These are phyloP conservation scores for Agapornis canus DNA, from an alignment of 2,797 vertebrate genomes.

Conservation along the genomic window DNA sequence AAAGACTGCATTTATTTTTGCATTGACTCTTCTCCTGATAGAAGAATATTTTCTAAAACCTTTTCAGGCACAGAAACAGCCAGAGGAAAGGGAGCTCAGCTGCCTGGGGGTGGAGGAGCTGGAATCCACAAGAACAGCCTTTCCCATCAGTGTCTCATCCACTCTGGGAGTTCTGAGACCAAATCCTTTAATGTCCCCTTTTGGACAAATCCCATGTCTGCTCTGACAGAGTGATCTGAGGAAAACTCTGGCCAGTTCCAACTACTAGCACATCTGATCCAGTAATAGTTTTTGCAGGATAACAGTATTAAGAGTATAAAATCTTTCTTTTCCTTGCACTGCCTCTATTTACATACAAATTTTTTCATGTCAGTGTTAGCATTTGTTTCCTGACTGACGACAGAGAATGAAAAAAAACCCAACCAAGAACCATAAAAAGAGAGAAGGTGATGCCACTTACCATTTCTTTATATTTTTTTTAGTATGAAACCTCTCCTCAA, in stretches of 20 bases:
- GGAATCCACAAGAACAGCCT: background rate
- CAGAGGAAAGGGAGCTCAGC: background rate
- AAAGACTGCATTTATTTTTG: background rate
- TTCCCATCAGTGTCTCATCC: background rate
- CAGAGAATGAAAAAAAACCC: rapidly evolving
- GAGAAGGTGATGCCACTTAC: background rate
- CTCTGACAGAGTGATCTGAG: background rate
- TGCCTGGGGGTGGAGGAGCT: background rate
- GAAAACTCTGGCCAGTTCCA: background rate
- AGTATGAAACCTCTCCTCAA: background rate
- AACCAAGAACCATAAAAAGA: background rate
- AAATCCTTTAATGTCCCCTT: background rate
- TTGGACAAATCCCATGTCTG: background rate
- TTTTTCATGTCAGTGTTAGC: background rate
- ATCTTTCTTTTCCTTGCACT: background rate
- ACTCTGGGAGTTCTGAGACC: background rate
- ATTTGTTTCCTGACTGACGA: background rate
- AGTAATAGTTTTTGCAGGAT: background rate
- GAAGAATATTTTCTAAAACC: background rate
- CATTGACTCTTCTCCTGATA: background rate
- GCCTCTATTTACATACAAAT: background rate
- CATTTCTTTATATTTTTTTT: background rate
- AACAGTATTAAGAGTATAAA: background rate
- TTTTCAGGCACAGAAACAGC: background rate
- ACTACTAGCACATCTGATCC: background rate